Evolutionary conservation across 2,888 invertebrate genomes (phyloP), one percentile per base, ranked within the genome.

Genomic region (Atethmia centrago): DNA sequence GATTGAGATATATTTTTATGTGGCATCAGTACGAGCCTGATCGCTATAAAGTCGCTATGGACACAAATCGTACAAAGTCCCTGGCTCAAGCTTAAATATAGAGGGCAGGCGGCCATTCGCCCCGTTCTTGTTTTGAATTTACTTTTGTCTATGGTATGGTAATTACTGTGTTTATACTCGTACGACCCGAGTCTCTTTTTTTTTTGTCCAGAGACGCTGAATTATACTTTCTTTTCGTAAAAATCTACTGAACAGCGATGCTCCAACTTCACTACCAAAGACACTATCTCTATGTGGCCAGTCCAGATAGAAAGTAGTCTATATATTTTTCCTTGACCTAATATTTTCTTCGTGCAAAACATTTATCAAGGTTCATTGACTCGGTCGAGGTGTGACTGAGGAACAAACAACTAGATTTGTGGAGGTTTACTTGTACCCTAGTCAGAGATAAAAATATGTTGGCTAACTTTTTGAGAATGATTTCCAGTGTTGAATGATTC

Each of bases 101-200:
- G 84, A 86, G 86, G 88, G 66, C 85, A 87, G 55, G 59, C 83
- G 87, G 84, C 65, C 81, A 72, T 85, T 88, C 78, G 88, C 85
- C 87, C 79, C 70, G 79, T 84, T 83, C 75, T 77, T 77, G 3
- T 71, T 83, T 79, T 79, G 59, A 79, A 79, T 79, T 69, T 31
- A 65, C 49, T 66, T 64, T 74, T 74, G 68, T 71, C 49, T 65
- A 58, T 71, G 61, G 64, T 68, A 67, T n/a, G n/a, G 59, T 59
- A 63, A 65, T 74, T 58, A 68, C 42, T 71, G 5, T 64, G n/a
- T 68, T 59, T 77, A 45, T 47, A 45, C n/a, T n/a, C n/a, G n/a
- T n/a, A n/a, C 7, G 2, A 2, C 28, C 28, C n/a, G 40, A 47
- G 3, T 51, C 45, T 21, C 21, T 74, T 72, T 55, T 59, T 64